These are phyloP conservation scores for Xiphophorus hellerii DNA, from an alignment of 2,113 vertebrate species.

Conservation along the genomic window DNA sequence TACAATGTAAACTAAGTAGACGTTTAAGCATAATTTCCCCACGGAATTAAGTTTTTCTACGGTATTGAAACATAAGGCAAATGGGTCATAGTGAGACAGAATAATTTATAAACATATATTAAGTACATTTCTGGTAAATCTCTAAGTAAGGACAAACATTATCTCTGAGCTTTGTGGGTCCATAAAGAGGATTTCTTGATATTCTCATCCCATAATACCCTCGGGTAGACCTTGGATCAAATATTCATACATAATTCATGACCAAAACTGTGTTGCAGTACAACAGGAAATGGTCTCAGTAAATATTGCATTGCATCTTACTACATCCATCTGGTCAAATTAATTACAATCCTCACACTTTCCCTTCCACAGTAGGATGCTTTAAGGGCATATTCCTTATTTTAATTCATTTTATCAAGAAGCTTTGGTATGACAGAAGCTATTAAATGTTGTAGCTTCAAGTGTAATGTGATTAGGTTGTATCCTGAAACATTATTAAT, in stretches of 20 bases:
- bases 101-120: not conserved
- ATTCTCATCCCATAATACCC: not conserved
- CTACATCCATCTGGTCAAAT: constrained; percentile 26
- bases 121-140: not conserved
- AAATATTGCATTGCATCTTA: constrained; percentile 19
- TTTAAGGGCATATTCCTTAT: not conserved
- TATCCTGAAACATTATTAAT: constrained; percentile 4
- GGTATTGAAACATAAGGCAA: not conserved
- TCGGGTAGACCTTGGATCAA: not conserved
- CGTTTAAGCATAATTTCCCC: not conserved
- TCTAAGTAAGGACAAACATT: constrained; percentile 9
- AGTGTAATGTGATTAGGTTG: not conserved
- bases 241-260: constrained; percentile 37
- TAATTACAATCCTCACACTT: constrained; percentile 21
- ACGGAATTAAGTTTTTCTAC: not conserved
- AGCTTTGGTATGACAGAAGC: not conserved
- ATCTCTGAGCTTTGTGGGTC: not conserved
- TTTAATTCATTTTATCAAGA: not conserved
- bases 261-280: constrained; percentile 5
- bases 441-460: constrained; percentile 26
- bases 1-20: not conserved
- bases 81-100: not conserved
- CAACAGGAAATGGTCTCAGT: not conserved
- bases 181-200: not conserved
- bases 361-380: not conserved